phyloP scores from a whole-genome alignment of 2,888 invertebrate genomes.

The Zootermopsis nevadensis region DNA sequence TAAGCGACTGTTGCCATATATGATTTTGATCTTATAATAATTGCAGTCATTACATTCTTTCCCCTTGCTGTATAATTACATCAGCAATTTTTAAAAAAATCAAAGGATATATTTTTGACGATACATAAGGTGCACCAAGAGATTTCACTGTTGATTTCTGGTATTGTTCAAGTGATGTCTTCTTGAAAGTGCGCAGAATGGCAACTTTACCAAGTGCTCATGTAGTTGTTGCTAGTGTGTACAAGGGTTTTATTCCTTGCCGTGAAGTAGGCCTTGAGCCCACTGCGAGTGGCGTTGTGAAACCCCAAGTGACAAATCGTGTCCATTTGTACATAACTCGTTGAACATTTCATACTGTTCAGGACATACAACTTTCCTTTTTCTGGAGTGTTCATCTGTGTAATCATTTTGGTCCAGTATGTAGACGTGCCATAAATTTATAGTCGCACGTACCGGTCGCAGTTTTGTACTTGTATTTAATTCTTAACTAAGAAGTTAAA shows the following conservation, averaged over 20 bases:
- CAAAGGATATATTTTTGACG: constrained; percentile 52
- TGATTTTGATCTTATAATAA: constrained; percentile 37
- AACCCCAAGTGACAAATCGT: constrained; percentile 45
- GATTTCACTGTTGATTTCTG: constrained; percentile 2
- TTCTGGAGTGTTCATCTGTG: neutral
- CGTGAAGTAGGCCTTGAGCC: constrained; percentile 41
- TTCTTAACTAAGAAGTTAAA: too few relatives aligned
- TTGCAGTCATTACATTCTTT: constrained; percentile 41
- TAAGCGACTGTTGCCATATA: constrained; percentile 49
- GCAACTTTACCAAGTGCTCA: constrained; percentile 18
- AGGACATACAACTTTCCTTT: neutral
- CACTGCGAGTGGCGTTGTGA: constrained; percentile 17
- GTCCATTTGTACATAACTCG: constrained; percentile 50
- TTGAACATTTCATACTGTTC: constrained; percentile 50
- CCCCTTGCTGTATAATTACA: constrained; percentile 44
- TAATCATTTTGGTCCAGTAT: too few relatives aligned
- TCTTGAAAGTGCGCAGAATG: constrained; percentile 8
- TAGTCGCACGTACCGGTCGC: too few relatives aligned
- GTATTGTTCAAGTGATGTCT: neutral
- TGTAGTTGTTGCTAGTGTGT: constrained; percentile 33
- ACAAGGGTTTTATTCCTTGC: constrained; percentile 30
- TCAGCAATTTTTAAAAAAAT: constrained; percentile 47
- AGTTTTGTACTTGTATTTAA: too few relatives aligned
- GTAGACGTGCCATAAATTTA: too few relatives aligned
- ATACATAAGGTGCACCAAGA: constrained; percentile 46